Evolutionary conservation across 2,797 vertebrate species (phyloP).

Genomic region (Mormyrus proboscirostris): DNA sequence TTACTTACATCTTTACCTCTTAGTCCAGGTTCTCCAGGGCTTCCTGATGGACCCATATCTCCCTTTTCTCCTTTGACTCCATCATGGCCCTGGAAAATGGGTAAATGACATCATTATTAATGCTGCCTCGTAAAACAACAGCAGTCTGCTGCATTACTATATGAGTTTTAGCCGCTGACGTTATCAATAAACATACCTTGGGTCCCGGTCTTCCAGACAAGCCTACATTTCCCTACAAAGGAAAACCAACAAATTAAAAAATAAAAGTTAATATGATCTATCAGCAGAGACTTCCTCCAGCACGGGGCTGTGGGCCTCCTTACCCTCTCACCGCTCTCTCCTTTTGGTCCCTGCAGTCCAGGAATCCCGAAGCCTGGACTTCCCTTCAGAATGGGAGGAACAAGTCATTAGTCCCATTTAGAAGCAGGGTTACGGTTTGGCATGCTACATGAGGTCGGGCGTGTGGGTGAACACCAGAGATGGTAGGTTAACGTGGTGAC

Average conservation of each 20-base stretch:
- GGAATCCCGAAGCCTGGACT: slow-evolving; percentile 82
- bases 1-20: slow-evolving; percentile 97
- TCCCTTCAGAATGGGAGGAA: slow-evolving; percentile 57
- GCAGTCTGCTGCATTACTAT: background rate
- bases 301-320: slow-evolving; percentile 36
- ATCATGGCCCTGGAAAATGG: slow-evolving; percentile 62
- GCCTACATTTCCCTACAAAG: slow-evolving; percentile 77
- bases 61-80: slow-evolving; percentile 71
- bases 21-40: slow-evolving; percentile 70
- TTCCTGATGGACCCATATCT: slow-evolving; percentile 56
- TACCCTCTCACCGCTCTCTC: slow-evolving; percentile 79
- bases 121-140: background rate
- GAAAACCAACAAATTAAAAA: slow-evolving; percentile 22
- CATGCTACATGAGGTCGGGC: background rate
- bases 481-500: background rate
- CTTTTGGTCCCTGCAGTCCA: slow-evolving; percentile 74
- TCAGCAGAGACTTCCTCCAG: background rate
- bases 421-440: background rate
- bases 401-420: background rate
- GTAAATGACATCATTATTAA: background rate
- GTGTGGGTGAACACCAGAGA: background rate
- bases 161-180: background rate
- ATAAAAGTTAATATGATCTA: background rate
- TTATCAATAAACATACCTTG: slow-evolving; percentile 59
- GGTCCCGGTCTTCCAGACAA: slow-evolving; percentile 80